Evolutionary conservation across 2,797 vertebrate genomes (phyloP).

Genomic region (Myiotriccus ornatus): DNA sequence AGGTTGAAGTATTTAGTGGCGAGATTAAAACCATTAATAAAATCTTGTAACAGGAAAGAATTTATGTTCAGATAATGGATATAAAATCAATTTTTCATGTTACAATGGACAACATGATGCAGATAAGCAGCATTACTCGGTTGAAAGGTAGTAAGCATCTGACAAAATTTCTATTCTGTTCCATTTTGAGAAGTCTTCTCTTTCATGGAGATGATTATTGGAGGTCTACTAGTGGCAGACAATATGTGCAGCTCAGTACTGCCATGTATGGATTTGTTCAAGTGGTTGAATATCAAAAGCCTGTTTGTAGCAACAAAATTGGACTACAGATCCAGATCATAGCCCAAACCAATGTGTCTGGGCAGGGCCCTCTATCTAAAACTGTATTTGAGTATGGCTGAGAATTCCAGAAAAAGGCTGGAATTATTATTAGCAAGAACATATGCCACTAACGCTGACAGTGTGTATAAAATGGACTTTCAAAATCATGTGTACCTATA

Average conservation of each 20-base stretch:
- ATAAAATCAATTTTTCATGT: not conserved
- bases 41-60: not conserved
- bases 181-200: not conserved
- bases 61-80: not conserved
- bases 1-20: not conserved
- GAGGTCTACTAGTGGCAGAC: not conserved
- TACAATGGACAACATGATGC: not conserved
- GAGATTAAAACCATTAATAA: not conserved
- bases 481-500: conserved; percentile 28
- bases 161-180: not conserved
- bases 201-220: not conserved
- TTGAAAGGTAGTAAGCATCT: not conserved
- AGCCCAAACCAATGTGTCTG: not conserved
- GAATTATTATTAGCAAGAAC: not conserved
- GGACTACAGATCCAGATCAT: not conserved
- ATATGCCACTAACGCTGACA: not conserved
- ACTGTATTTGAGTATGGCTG: not conserved
- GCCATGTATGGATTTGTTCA: not conserved
- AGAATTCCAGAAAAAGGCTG: not conserved
- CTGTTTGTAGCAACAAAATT: not conserved
- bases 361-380: not conserved
- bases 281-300: not conserved
- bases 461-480: conserved; percentile 54
- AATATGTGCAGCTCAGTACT: not conserved
- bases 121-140: not conserved